Percentiles rank a stretch among this genome's conserved stretches.
Evolutionary conservation across 2,888 invertebrate species (phyloP).

Genomic region (Carterocephalus palaemon): DNA sequence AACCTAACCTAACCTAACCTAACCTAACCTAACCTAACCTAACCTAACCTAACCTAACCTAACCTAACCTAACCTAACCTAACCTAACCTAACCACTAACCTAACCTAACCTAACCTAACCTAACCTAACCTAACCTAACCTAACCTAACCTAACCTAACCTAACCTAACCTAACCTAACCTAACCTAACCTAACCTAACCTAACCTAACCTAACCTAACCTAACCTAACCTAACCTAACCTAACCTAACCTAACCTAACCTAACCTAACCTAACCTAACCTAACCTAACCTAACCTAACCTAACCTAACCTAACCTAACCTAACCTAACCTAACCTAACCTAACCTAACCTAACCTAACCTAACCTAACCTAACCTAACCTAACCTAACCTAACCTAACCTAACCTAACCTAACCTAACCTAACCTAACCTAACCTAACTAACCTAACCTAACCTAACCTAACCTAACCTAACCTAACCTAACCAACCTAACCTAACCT

Average conservation of each 20-base stretch:
- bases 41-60: constrained; percentile 32
- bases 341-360: constrained; percentile 26
- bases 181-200: constrained; percentile 29
- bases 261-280: constrained; percentile 25
- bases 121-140: constrained; percentile 32
- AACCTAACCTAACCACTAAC: constrained; percentile 20
- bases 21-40: constrained; percentile 32
- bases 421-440: constrained; percentile 25
- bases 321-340: constrained; percentile 21
- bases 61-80: constrained; percentile 30
- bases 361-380: constrained; percentile 25
- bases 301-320: constrained; percentile 26
- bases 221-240: constrained; percentile 29
- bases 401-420: constrained; percentile 25
- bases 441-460: constrained; percentile 18
- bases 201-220: constrained; percentile 30
- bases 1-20: constrained; percentile 31
- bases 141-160: constrained; percentile 31
- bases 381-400: constrained; percentile 21
- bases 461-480: constrained; percentile 20
- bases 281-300: constrained; percentile 30
- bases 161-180: constrained; percentile 30
- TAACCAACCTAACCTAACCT: constrained; percentile 21
- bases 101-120: constrained; percentile 34
- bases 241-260: constrained; percentile 25